phyloP scores from a whole-genome alignment of 2,113 vertebrate species.

The Prinia subflava region DNA sequence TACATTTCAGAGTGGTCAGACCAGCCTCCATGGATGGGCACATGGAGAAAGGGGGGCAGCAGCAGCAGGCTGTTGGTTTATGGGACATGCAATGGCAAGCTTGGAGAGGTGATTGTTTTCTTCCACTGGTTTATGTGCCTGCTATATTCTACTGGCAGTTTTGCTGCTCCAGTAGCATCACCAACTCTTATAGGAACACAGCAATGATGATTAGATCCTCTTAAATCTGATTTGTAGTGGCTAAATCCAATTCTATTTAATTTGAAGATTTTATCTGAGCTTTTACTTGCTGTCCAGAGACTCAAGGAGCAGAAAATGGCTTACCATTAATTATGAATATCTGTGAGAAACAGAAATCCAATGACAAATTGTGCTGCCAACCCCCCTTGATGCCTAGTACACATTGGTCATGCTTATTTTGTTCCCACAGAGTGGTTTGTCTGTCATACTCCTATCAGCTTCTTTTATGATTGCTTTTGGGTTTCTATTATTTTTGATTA shows the following conservation, averaged over 20 bases:
- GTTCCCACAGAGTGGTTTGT: not conserved
- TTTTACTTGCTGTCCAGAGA: not conserved
- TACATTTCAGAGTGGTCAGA: not conserved
- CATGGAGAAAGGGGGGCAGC: not conserved
- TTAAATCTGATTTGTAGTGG: not conserved
- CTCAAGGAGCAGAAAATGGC: constrained; percentile 19
- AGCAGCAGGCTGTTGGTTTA: not conserved
- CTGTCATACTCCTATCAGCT: constrained; percentile 5
- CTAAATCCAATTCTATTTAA: constrained; percentile 23
- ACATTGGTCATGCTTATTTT: constrained; percentile 3
- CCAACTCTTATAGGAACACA: not conserved
- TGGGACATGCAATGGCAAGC: accelerated
- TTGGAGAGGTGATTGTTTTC: not conserved
- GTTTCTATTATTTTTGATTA: constrained; percentile 49
- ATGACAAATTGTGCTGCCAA: constrained; percentile 9
- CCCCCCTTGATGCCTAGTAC: not conserved
- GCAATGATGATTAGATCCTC: not conserved
- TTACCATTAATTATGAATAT: constrained; percentile 45
- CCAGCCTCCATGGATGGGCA: not conserved
- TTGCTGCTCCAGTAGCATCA: not conserved
- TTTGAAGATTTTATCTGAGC: constrained; percentile 32
- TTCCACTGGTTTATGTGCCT: not conserved
- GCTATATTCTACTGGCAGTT: not conserved
- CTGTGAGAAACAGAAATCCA: constrained; percentile 14
- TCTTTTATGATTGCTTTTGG: not conserved